These are phyloP conservation scores for Hipposideros larvatus DNA, from an alignment of 2,797 vertebrate genomes.

Conservation along the genomic window DNA sequence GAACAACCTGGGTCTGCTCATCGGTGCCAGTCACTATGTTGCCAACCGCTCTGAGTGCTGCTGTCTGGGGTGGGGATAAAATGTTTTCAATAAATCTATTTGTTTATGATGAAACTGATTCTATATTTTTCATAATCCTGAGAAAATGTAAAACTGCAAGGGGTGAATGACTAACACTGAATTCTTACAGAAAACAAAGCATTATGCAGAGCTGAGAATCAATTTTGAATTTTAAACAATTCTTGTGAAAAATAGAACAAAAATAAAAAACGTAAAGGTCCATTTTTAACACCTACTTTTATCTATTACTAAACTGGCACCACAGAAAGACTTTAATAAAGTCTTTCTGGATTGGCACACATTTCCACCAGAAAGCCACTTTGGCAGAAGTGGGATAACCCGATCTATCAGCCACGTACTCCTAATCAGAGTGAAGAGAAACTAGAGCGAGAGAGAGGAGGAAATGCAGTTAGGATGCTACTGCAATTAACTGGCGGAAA, in stretches of 20 bases:
- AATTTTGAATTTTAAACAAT: conserved; percentile 65
- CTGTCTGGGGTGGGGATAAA: conserved; percentile 91
- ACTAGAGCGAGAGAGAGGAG: not conserved
- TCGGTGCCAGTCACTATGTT: conserved; percentile 99
- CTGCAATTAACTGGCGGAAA: not conserved
- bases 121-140: conserved; percentile 51
- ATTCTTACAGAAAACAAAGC: conserved; percentile 55
- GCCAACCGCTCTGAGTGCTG: conserved; percentile 98
- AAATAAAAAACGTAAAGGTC: conserved; percentile 29
- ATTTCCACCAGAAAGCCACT: conserved; percentile 40
- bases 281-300: conserved; percentile 6
- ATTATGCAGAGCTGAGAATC: not conserved
- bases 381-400: not conserved
- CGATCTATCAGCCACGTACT: not conserved
- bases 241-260: conserved; percentile 31
- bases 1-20: conserved; percentile 99
- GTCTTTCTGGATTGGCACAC: not conserved
- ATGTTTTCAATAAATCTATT: conserved; percentile 42
- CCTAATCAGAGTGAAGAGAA: not conserved
- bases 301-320: not conserved
- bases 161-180: not conserved
- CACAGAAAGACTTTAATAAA: conserved; percentile 40
- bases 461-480: not conserved
- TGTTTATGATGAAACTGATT: conserved; percentile 38
- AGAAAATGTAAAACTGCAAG: conserved; percentile 59